These are phyloP conservation scores for Melanophora roralis DNA, from an alignment of 2,888 invertebrate species.

Conservation along the genomic window DNA sequence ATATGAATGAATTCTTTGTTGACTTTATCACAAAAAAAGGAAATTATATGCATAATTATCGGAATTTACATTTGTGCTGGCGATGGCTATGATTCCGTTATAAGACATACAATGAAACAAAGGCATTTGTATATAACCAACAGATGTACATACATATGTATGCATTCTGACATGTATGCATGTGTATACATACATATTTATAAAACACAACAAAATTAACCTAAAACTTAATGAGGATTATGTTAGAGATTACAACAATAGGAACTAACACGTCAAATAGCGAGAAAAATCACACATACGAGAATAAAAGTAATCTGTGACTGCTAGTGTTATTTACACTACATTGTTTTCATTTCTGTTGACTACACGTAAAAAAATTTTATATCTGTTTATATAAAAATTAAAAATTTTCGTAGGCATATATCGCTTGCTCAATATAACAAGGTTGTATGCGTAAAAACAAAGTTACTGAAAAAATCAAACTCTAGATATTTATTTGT, in stretches of 20 bases:
- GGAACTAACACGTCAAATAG: neutral
- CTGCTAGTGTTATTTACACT: neutral
- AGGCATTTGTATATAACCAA: neutral
- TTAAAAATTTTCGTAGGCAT: no score
- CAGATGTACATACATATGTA: no score
- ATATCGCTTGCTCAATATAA: no score
- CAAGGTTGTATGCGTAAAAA: no score
- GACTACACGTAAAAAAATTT: neutral
- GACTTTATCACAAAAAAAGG: slow-evolving; percentile 25
- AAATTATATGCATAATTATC: slow-evolving; percentile 44
- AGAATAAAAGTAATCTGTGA: neutral
- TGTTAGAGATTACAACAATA: slow-evolving; percentile 34
- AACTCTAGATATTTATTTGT: no score
- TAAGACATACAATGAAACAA: neutral
- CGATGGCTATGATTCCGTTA: slow-evolving; percentile 30
- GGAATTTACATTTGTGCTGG: slow-evolving; percentile 20
- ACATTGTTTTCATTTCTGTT: neutral
- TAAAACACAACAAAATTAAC: neutral
- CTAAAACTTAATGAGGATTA: slow-evolving; percentile 31
- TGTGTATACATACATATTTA: no score
- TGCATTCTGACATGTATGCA: no score
- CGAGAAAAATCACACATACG: neutral
- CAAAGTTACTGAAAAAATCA: no score
- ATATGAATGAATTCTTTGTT: slow-evolving; percentile 27
- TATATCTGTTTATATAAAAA: no score